Evolutionary conservation across 2,888 invertebrate genomes (phyloP), one percentile per base, ranked within the genome.

Genomic region (Adelognathus sp.): DNA sequence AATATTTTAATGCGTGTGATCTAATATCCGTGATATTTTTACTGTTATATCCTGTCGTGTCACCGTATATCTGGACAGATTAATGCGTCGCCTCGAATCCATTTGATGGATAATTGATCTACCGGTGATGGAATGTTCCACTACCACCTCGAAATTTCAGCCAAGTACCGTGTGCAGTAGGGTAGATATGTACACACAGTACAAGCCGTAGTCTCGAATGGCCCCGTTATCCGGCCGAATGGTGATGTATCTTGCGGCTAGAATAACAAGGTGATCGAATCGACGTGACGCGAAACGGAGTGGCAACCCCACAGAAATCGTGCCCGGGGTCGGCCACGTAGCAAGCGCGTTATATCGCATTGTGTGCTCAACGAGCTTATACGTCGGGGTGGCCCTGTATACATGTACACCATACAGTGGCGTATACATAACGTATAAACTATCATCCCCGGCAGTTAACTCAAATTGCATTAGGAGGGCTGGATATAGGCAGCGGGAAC

Each of bases 401-500:
- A 79, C 58, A 80, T 70, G 36, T 75, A 75, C 52, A 63, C 61
- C 64, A 36, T 50, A 14, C 50, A 63, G 63, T 74, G 69, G 63
- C 64, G 61, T 64, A 76, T 66, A 54, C 73, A 74, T 70, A 70
- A 66, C 67, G 60, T 80, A 86, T 85, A 87, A 82, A 83, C 83
- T 83, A 84, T 86, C 85, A 83, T 83, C 87, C 86, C 82, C 85
- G 83, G 86, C 85, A 88, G 89, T 89, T 88, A 89, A 88, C 89
- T 89, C 87, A 88, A 89, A 88, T 89, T 89, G 88, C 87, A 89
- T 89, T 89, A 89, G 86, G 83, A 84, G 84, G 84, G 83, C 83
- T 85, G 52, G 11, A 31, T 29, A 29, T 31, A 39, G 29, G 33
- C 67, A 29, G 50, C 36, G 24, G 67, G 60, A 66, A 66, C 61